A percentile compares a stretch with the other conserved stretches of the same genome.
Evolutionary conservation across 1,140 invertebrate genomes (phyloP).

Genomic region (Ostrea edulis): DNA sequence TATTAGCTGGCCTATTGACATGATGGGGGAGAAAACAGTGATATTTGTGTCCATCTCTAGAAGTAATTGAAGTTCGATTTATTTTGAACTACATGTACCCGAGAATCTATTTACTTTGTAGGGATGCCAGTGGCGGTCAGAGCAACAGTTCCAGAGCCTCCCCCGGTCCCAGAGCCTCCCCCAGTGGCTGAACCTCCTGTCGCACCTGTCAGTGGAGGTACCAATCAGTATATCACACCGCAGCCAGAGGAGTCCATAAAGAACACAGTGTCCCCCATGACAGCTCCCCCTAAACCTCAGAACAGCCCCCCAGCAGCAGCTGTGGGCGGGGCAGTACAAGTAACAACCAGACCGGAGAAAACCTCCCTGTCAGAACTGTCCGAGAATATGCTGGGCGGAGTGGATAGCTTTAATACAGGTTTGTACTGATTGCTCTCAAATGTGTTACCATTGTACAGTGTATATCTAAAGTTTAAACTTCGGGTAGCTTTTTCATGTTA

Average conservation of each 20-base stretch:
- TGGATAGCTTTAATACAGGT: slow-evolving; percentile 25
- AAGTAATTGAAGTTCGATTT: not conserved
- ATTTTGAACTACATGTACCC: not conserved
- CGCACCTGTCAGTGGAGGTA: not conserved
- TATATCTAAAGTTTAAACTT: too few species aligned
- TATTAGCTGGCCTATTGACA: too few species aligned
- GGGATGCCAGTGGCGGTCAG: not conserved
- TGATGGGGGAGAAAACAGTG: too few species aligned
- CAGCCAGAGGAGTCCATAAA: slow-evolving; percentile 19
- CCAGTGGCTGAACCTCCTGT: not conserved
- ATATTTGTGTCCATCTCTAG: too few species aligned
- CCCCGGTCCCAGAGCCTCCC: not conserved
- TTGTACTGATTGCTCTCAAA: not conserved
- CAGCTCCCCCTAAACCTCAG: slow-evolving; percentile 4
- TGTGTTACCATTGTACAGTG: not conserved
- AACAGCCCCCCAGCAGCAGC: slow-evolving; percentile 16
- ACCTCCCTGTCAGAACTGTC: not conserved
- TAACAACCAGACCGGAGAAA: not conserved
- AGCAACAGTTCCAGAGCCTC: not conserved
- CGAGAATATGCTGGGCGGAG: slow-evolving; percentile 14
- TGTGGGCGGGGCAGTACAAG: not conserved
- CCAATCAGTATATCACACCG: not conserved
- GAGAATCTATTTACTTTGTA: not conserved
- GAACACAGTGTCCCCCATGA: slow-evolving; percentile 8
- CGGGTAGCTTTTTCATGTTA: too few species aligned